phyloP scores from a whole-genome alignment of 2,888 invertebrate genomes.

The Lypha dubia region DNA sequence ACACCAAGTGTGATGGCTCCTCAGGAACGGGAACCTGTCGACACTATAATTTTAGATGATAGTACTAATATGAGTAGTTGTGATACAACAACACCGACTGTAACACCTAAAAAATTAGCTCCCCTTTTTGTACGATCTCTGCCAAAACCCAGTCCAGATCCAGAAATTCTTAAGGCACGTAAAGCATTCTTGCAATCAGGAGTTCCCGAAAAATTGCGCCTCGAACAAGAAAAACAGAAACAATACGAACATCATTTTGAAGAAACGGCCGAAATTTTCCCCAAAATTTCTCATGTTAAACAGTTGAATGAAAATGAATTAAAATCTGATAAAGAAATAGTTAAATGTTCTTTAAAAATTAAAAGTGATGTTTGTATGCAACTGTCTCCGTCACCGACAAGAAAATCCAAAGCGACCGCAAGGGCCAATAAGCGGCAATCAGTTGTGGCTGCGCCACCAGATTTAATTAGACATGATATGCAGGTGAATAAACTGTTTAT shows the following conservation, averaged over 20 bases:
- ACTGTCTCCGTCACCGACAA: constrained; percentile 24
- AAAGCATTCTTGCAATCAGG: constrained; percentile 89
- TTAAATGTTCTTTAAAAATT: constrained; percentile 54
- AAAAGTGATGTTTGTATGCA: constrained; percentile 25
- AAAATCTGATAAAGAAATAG: constrained; percentile 34
- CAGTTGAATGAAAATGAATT: constrained; percentile 82
- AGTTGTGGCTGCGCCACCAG: not conserved
- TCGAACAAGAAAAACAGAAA: constrained; percentile 84
- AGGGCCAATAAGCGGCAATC: constrained; percentile 24
- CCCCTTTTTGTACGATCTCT: constrained; percentile 87
- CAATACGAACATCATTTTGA: constrained; percentile 80
- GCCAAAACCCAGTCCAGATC: constrained; percentile 86
- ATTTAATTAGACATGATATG: constrained; percentile 36
- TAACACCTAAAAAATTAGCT: constrained; percentile 85
- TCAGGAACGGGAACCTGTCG: constrained; percentile 57
- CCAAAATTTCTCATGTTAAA: constrained; percentile 87
- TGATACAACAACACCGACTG: constrained; percentile 75
- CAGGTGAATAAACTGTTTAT: constrained; percentile 40
- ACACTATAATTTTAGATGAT: constrained; percentile 78
- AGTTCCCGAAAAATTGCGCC: constrained; percentile 87
- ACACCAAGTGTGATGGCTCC: not conserved
- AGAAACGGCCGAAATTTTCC: constrained; percentile 85
- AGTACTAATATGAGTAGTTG: constrained; percentile 74
- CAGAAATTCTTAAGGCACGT: constrained; percentile 86
- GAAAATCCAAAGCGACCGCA: constrained; percentile 8